Evolutionary conservation across 1,140 invertebrate species (phyloP).

Genomic region (Thaumetopoea pityocampa): DNA sequence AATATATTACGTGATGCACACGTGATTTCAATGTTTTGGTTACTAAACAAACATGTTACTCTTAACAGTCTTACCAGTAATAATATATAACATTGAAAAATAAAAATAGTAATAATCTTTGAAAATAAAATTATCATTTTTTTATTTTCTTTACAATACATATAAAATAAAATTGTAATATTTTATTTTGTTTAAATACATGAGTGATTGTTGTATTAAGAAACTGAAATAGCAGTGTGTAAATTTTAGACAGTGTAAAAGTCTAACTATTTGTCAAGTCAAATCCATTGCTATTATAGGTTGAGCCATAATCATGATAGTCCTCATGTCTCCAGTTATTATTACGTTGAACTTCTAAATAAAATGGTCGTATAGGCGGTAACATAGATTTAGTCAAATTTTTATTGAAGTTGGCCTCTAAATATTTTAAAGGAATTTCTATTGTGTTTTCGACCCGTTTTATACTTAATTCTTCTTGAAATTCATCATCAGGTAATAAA

Average conservation of each 20-base stretch:
- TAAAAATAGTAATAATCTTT: no score
- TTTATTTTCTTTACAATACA: no score
- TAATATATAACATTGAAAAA: no score
- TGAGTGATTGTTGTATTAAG: not conserved
- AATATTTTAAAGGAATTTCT: not conserved
- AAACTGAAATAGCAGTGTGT: constrained; percentile 5
- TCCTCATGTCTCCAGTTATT: constrained; percentile 44
- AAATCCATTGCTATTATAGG: constrained; percentile 33
- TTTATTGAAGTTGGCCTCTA: not conserved
- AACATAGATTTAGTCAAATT: constrained; percentile 33
- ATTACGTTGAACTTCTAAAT: constrained; percentile 46
- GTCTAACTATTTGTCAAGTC: constrained; percentile 15
- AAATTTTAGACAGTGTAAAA: not conserved
- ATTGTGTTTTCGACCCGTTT: not conserved
- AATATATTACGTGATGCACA: no score
- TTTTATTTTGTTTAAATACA: constrained; percentile 4
- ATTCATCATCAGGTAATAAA: constrained; percentile 8
- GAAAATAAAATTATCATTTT: no score
- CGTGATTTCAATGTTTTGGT: no score
- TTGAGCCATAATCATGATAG: constrained; percentile 35
- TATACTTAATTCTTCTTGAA: constrained; percentile 5
- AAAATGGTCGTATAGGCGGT: constrained; percentile 34
- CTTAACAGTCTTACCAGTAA: no score
- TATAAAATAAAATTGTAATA: no score
- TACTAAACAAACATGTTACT: no score